A percentile compares a stretch with the other conserved stretches of the same genome.
Conservation (phyloP, 2,797 vertebrate species). For the Peromyscus nudipes region DNA sequence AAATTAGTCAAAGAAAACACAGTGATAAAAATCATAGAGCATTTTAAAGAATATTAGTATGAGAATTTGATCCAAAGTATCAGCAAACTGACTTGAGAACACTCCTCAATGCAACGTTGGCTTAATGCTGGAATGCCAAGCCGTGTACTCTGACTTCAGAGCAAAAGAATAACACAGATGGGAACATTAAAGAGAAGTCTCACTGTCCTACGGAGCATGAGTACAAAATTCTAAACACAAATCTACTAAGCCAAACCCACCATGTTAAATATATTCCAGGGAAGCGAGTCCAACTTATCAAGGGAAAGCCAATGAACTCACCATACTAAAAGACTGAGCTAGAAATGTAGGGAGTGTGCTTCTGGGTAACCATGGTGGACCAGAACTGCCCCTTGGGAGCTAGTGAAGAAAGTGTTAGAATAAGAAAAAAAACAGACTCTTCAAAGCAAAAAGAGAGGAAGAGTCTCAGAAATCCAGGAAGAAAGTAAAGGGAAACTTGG, state of each 20-base stretch:
- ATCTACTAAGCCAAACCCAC: background rate
- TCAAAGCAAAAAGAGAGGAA: background rate
- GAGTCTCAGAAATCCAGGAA: background rate
- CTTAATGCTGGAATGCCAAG: background rate
- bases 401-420: background rate
- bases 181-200: background rate
- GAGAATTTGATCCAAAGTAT: background rate
- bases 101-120: background rate
- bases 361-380: background rate
- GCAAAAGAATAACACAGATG: background rate
- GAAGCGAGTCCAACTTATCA: background rate
- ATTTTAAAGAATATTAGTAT: background rate
- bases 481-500: background rate
- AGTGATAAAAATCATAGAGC: background rate
- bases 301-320: background rate
- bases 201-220: background rate
- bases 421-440: background rate
- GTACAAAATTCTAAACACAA: background rate
- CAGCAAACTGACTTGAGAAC: background rate
- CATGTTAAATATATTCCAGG: background rate
- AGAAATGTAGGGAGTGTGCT: background rate
- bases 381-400: background rate
- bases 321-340: background rate
- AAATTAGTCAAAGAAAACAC: background rate
- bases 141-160: background rate